phyloP scores from a whole-genome alignment of 2,113 vertebrate genomes.

The Opisthocomus hoazin region DNA sequence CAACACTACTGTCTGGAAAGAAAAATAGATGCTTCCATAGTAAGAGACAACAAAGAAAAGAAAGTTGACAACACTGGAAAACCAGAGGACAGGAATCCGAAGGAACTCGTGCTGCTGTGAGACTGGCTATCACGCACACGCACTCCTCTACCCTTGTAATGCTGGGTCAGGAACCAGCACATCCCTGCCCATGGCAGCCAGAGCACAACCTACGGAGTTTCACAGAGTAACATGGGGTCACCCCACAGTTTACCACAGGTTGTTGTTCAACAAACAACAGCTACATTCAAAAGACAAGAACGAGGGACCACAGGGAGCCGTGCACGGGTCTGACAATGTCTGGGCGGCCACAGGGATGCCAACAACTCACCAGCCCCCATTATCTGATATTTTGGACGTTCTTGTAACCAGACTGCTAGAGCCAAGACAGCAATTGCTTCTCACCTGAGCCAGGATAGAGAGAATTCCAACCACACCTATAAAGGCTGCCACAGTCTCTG shows the following conservation, averaged over 20 bases:
- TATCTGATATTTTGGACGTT: background rate
- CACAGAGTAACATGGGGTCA: background rate
- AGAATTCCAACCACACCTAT: constrained; percentile 90
- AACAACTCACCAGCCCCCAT: background rate
- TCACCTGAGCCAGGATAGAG: constrained; percentile 90
- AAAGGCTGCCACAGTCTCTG: constrained; percentile 87
- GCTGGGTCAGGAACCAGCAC: background rate
- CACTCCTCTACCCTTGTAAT: accelerated
- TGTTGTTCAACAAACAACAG: background rate
- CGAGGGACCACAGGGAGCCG: accelerated
- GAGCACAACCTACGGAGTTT: background rate
- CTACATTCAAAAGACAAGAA: too few relatives aligned
- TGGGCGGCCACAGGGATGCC: background rate
- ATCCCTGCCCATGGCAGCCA: background rate
- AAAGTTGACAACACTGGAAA: background rate
- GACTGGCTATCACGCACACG: accelerated
- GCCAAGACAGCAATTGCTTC: background rate
- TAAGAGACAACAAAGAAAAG: background rate
- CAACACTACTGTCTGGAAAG: constrained; percentile 82
- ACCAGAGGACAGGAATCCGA: background rate
- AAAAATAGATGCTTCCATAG: background rate
- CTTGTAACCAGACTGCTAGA: background rate
- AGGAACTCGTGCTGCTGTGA: background rate
- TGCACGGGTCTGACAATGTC: accelerated
- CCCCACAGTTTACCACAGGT: background rate